A percentile compares a stretch with the other conserved stretches of the same genome.
Evolutionary conservation across 1,140 invertebrate genomes (phyloP).

Genomic region (Apis mellifera): Amel_HAv3.1 CM009940.2:3428001-3428500

Average conservation of each 20-base stretch:
- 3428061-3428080: too few species aligned
- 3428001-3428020: too few species aligned
- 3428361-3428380: not conserved
- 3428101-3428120: too few species aligned
- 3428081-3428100: too few species aligned
- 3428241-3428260: conserved; percentile 55
- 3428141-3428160: too few species aligned
- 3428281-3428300: conserved; percentile 63
- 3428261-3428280: conserved; percentile 57
- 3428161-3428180: too few species aligned
- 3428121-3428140: too few species aligned
- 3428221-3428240: not conserved
- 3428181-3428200: not conserved
- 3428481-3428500: conserved; percentile 41
- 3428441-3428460: conserved; percentile 49
- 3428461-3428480: conserved; percentile 16
- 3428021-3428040: too few species aligned
- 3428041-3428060: too few species aligned
- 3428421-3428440: conserved; percentile 51
- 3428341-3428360: conserved; percentile 9
- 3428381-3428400: conserved; percentile 21
- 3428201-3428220: not conserved
- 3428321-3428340: conserved; percentile 47
- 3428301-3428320: conserved; percentile 58
- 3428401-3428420: conserved; percentile 58